A percentile compares a stretch with the other conserved stretches of the same genome.
Evolutionary conservation across 2,888 invertebrate genomes (phyloP).

Genomic region (Agrochola macilenta): DNA sequence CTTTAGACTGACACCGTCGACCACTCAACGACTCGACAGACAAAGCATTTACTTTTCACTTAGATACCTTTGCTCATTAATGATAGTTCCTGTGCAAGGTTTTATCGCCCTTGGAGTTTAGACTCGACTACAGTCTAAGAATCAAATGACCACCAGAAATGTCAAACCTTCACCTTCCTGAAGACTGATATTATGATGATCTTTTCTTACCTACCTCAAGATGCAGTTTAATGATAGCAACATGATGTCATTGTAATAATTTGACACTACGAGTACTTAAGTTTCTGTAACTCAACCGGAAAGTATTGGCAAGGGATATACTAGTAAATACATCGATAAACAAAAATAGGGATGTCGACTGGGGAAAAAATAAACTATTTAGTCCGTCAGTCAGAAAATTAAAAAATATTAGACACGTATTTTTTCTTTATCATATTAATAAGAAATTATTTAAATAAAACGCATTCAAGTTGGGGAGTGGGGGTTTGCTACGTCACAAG

Average conservation of each 20-base stretch:
- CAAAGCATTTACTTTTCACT: neutral
- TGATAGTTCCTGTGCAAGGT: neutral
- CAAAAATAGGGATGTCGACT: too few relatives aligned
- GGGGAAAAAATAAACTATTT: too few relatives aligned
- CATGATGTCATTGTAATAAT: conserved; percentile 1
- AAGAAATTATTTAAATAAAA: too few relatives aligned
- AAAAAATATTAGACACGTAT: too few relatives aligned
- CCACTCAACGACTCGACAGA: neutral
- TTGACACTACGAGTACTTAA: neutral
- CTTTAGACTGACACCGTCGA: neutral
- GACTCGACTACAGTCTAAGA: conserved; percentile 9
- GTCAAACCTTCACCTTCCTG: conserved; percentile 42
- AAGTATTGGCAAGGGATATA: neutral
- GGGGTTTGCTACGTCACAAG: too few relatives aligned
- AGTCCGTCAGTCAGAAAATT: too few relatives aligned
- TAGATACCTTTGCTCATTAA: neutral
- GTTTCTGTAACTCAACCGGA: neutral
- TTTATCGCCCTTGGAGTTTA: neutral
- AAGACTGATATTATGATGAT: conserved; percentile 18
- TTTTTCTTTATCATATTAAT: too few relatives aligned
- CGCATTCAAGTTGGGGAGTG: too few relatives aligned
- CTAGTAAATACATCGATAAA: too few relatives aligned
- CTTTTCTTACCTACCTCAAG: neutral
- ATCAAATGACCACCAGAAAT: conserved; percentile 26
- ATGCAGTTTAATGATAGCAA: neutral